phyloP scores from a whole-genome alignment of 1,140 invertebrate genomes.

The Papilio machaon region DNA sequence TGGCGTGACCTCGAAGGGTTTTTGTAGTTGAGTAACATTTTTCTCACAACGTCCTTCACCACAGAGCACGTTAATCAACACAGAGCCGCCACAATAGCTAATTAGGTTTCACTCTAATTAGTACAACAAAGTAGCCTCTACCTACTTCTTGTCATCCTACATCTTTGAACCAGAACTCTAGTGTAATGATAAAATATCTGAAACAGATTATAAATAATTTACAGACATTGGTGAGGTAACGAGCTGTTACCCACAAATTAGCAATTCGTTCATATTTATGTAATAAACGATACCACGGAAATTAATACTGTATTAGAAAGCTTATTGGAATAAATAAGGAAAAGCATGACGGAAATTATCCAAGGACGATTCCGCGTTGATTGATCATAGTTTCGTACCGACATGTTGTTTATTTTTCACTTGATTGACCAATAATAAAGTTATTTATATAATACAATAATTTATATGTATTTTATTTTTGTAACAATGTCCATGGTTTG shows the following conservation, averaged over 20 bases:
- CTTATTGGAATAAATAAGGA: neutral
- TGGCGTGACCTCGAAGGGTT: neutral
- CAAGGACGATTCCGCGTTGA: neutral
- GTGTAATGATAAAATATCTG: neutral
- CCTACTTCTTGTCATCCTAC: neutral
- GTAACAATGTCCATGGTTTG: neutral
- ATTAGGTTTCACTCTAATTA: conserved; percentile 23
- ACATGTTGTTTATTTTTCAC: neutral
- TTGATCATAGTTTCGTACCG: neutral
- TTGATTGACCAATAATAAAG: conserved; percentile 4
- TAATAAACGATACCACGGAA: neutral
- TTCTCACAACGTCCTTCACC: conserved; percentile 19
- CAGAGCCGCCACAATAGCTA: conserved; percentile 19
- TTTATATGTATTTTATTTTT: too few relatives aligned
- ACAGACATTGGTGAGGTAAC: too few relatives aligned
- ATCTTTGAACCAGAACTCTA: neutral
- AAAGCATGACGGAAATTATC: neutral
- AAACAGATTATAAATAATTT: neutral
- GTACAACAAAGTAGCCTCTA: neutral
- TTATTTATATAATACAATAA: too few relatives aligned
- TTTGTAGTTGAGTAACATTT: conserved; percentile 1
- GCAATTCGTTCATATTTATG: too few relatives aligned
- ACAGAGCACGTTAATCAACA: conserved; percentile 22
- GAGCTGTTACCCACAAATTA: too few relatives aligned
- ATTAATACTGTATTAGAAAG: neutral